Conservation (phyloP, 2,888 invertebrate genomes). For the Xestia xanthographa region DNA sequence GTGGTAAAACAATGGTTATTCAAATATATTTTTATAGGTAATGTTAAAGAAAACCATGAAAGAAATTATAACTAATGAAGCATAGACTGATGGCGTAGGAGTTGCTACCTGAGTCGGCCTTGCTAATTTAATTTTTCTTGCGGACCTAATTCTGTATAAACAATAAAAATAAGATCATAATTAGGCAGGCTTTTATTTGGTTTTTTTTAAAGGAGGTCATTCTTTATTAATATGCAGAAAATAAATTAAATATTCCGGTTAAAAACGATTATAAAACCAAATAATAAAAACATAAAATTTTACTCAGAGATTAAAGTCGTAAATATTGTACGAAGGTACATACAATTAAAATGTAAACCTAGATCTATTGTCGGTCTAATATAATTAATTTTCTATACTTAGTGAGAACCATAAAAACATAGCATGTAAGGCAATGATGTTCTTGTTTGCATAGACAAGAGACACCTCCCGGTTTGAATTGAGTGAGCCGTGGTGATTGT, state of each 20-base stretch:
- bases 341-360: neutral
- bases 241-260: neutral
- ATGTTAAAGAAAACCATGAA: conserved; percentile 42
- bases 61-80: conserved; percentile 34
- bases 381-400: conserved; percentile 1
- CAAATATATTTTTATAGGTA: conserved; percentile 25
- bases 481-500: neutral
- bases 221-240: neutral
- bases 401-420: neutral
- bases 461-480: neutral
- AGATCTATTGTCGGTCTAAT: neutral
- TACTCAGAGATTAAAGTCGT: neutral
- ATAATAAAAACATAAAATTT: neutral
- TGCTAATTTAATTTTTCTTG: conserved; percentile 3
- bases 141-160: neutral
- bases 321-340: neutral
- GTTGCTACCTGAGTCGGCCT: conserved; percentile 6
- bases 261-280: neutral
- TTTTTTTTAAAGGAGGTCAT: neutral
- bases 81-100: conserved; percentile 38
- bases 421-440: neutral
- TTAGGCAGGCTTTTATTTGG: neutral
- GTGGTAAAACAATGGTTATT: conserved; percentile 45
- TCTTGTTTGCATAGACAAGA: neutral
- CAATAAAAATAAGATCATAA: neutral